Percentiles rank a stretch among this genome's conserved stretches.
phyloP scores from a whole-genome alignment of 2,888 invertebrate species.

The Boloria euphrosyne region DNA sequence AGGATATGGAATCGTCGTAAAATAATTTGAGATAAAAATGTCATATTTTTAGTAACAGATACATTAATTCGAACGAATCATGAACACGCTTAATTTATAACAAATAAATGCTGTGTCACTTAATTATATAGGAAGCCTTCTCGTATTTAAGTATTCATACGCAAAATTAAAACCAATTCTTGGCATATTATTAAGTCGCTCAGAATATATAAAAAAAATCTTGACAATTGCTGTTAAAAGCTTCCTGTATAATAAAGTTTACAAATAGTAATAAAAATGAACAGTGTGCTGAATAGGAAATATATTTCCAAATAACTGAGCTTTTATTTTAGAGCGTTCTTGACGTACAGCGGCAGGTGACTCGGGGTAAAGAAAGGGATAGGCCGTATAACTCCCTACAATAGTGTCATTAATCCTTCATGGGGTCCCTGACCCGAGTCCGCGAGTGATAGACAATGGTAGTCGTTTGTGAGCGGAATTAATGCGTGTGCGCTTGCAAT shows the following conservation, averaged over 20 bases:
- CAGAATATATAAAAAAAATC: constrained; percentile 26
- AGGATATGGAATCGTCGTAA: neutral
- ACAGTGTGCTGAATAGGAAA: constrained; percentile 26
- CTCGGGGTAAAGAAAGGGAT: constrained; percentile 57
- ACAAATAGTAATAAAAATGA: constrained; percentile 37
- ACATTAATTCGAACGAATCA: constrained; percentile 12
- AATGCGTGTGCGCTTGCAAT: constrained; percentile 76
- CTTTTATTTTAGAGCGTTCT: constrained; percentile 17
- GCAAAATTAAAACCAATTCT: constrained; percentile 34
- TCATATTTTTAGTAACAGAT: constrained; percentile 6
- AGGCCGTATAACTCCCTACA: constrained; percentile 63
- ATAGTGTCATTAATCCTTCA: constrained; percentile 79
- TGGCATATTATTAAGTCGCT: constrained; percentile 18
- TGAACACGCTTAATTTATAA: constrained; percentile 18
- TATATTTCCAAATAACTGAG: constrained; percentile 23
- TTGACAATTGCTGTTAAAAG: constrained; percentile 35
- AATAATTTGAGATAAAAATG: constrained; percentile 1
- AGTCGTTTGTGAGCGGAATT: constrained; percentile 77
- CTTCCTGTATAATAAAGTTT: constrained; percentile 39
- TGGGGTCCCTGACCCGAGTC: constrained; percentile 68
- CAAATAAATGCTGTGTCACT: constrained; percentile 24
- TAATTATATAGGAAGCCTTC: constrained; percentile 36
- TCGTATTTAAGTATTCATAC: constrained; percentile 23
- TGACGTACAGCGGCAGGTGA: constrained; percentile 52
- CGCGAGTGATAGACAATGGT: constrained; percentile 79